A percentile compares a stretch with the other conserved stretches of the same genome.
Conservation (phyloP, 2,113 vertebrate genomes). For the Colistium nudipinnis region DNA sequence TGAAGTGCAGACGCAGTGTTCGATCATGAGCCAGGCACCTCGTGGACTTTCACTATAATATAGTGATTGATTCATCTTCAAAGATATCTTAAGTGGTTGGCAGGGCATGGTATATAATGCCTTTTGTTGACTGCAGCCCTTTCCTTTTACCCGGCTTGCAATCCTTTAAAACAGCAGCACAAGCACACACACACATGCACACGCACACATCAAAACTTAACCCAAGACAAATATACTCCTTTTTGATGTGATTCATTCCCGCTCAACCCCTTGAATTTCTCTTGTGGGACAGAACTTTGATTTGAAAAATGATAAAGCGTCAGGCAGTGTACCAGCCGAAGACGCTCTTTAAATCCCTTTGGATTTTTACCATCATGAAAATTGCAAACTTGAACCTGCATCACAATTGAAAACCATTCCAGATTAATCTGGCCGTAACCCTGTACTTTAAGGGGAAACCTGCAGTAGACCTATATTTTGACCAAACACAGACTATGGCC, state of each 20-base stretch:
- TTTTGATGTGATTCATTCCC: conserved; percentile 70
- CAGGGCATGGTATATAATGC: conserved; percentile 78
- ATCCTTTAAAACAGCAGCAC: conserved; percentile 76
- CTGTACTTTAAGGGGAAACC: conserved; percentile 59
- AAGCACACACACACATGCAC: conserved; percentile 75
- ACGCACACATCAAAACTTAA: conserved; percentile 74
- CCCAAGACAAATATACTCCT: conserved; percentile 64
- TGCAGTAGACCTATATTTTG: conserved; percentile 68
- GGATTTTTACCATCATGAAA: conserved; percentile 43
- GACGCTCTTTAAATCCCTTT: conserved; percentile 20
- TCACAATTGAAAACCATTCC: conserved; percentile 45
- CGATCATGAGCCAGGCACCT: conserved; percentile 83
- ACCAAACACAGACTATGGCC: conserved; percentile 59
- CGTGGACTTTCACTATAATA: conserved; percentile 89
- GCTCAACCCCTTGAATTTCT: conserved; percentile 56
- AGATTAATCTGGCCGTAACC: conserved; percentile 44
- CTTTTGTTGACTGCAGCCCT: conserved; percentile 78
- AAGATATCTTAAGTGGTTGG: conserved; percentile 87
- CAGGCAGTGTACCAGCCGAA: conserved; percentile 38
- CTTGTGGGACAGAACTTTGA: conserved; percentile 62
- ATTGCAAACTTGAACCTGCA: conserved; percentile 59
- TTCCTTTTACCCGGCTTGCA: conserved; percentile 67
- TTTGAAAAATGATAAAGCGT: conserved; percentile 68
- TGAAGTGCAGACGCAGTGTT: conserved; percentile 90
- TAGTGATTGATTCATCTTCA: conserved; percentile 89